Conservation (phyloP, 2,888 invertebrate genomes). For the Dolichopus griseipennis region DNA sequence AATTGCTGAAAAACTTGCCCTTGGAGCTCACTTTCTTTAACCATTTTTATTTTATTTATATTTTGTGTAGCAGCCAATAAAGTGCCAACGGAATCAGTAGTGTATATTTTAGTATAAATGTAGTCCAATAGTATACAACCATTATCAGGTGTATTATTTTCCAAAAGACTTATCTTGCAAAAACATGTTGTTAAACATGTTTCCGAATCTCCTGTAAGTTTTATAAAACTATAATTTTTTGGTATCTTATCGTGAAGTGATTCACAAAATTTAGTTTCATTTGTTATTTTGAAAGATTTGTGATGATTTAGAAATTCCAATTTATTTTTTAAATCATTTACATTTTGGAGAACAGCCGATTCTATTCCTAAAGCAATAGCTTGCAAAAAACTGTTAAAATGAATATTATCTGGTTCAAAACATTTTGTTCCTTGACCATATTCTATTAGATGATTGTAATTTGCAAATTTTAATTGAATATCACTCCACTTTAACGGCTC, state of each 20-base stretch:
- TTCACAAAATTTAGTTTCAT: background rate
- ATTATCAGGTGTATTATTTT: background rate
- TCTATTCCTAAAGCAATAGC: background rate
- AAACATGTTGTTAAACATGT: background rate
- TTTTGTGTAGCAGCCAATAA: no score
- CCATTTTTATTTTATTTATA: no score
- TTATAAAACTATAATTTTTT: background rate
- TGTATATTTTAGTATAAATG: background rate
- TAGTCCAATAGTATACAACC: background rate
- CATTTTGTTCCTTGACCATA: background rate
- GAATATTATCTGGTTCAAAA: background rate
- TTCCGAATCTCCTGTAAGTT: background rate
- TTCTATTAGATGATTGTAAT: background rate
- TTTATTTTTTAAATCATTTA: background rate
- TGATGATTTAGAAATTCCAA: background rate
- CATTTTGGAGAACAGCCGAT: background rate
- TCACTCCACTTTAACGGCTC: background rate
- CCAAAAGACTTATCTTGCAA: background rate
- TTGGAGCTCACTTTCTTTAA: no score
- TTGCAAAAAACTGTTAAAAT: background rate
- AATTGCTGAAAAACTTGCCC: no score
- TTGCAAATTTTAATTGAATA: background rate
- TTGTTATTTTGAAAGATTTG: background rate
- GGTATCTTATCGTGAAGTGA: background rate
- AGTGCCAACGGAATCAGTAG: no score